phyloP scores from a whole-genome alignment of 1,140 invertebrate species.

The Leptestheria dahalacensis region DNA sequence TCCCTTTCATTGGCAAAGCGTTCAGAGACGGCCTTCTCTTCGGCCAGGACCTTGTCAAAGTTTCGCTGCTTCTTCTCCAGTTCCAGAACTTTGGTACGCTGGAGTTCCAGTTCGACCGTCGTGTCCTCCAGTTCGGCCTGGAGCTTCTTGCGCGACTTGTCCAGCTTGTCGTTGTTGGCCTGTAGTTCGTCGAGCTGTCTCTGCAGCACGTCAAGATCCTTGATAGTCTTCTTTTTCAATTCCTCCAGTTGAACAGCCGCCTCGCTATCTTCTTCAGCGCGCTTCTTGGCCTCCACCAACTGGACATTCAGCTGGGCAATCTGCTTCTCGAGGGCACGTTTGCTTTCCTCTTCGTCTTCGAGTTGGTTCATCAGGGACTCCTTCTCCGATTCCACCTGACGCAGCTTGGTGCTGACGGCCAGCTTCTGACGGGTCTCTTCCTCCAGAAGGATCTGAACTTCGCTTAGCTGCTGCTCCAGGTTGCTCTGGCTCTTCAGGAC shows the following conservation, averaged over 20 bases:
- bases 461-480: slow-evolving; percentile 63
- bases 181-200: slow-evolving; percentile 75
- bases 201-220: slow-evolving; percentile 74
- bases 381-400: slow-evolving; percentile 76
- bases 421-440: slow-evolving; percentile 92
- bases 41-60: slow-evolving; percentile 88
- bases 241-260: slow-evolving; percentile 73
- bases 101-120: slow-evolving; percentile 77
- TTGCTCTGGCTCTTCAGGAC: slow-evolving; percentile 64
- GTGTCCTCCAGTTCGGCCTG: slow-evolving; percentile 84
- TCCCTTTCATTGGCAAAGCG: slow-evolving; percentile 72
- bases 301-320: slow-evolving; percentile 52
- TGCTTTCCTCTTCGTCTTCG: slow-evolving; percentile 88
- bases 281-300: slow-evolving; percentile 75
- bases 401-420: slow-evolving; percentile 65
- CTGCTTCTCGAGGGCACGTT: slow-evolving; percentile 52
- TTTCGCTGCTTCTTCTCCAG: slow-evolving; percentile 96
- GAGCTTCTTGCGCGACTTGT: slow-evolving; percentile 93
- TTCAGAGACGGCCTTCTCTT: slow-evolving; percentile 71
- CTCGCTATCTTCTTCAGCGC: slow-evolving; percentile 80
- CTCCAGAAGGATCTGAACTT: slow-evolving; percentile 62
- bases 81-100: slow-evolving; percentile 66
- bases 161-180: slow-evolving; percentile 78
- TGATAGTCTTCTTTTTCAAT: slow-evolving; percentile 69
- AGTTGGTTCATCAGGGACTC: slow-evolving; percentile 74